Conservation (phyloP, 2,888 invertebrate genomes). For the Electrophaes corylata region DNA sequence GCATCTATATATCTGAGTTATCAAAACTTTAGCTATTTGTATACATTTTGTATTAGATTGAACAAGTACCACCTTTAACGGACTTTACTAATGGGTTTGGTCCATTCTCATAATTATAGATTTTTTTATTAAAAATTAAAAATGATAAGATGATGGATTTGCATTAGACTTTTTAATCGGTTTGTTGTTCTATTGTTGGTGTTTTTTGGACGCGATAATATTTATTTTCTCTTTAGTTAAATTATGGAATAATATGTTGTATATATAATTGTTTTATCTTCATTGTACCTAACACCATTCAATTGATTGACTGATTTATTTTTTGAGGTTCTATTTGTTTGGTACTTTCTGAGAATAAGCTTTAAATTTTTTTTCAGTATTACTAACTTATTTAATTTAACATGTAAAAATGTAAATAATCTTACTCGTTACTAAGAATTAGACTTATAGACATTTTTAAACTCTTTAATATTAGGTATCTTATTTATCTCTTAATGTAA, state of each 20-base stretch:
- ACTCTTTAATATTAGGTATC: constrained; percentile 2
- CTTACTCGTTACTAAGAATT: constrained; percentile 46
- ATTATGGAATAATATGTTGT: constrained; percentile 11
- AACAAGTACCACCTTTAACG: no score
- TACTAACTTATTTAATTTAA: constrained; percentile 79
- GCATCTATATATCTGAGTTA: no score
- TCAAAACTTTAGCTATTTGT: no score
- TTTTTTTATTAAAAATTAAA: no score
- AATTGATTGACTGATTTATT: constrained; percentile 66
- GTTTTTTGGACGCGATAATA: not conserved
- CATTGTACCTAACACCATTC: constrained; percentile 36
- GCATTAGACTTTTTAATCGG: no score
- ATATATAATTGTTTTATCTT: constrained; percentile 21
- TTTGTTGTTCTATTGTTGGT: not conserved
- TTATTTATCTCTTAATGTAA: constrained; percentile 45
- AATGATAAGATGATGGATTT: no score
- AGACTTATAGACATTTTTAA: constrained; percentile 1
- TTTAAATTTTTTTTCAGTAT: constrained; percentile 83
- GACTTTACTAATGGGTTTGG: no score
- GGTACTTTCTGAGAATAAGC: constrained; percentile 65
- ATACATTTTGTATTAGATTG: no score
- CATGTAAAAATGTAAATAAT: constrained; percentile 79
- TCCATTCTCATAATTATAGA: no score
- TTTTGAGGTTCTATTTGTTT: constrained; percentile 46
- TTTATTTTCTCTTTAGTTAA: constrained; percentile 13